These are phyloP conservation scores for Fukomys damarensis DNA, from an alignment of 2,113 vertebrate genomes.

Conservation along the genomic window DNA sequence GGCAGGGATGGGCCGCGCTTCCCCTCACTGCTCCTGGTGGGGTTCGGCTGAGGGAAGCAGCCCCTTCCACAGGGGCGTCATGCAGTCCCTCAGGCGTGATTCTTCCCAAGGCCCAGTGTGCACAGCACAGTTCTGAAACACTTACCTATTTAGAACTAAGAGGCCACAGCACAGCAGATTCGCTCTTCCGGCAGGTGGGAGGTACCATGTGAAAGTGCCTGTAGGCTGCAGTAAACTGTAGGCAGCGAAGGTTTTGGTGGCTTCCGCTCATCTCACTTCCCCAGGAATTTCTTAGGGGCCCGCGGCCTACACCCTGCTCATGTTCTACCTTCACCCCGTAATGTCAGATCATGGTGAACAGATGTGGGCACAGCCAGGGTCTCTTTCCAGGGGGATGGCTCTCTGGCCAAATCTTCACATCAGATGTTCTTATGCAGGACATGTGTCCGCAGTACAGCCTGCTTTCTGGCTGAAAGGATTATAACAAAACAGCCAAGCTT, in stretches of 20 bases:
- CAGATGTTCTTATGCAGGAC: constrained; percentile 54
- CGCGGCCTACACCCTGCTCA: constrained; percentile 7
- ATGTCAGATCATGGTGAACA: background rate
- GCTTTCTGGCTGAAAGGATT: constrained; percentile 51
- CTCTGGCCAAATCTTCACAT: constrained; percentile 49
- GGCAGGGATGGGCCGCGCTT: background rate
- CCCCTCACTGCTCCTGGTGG: rapidly evolving
- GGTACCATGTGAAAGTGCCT: background rate
- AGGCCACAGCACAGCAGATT: background rate
- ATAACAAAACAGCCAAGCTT: background rate
- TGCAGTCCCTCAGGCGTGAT: background rate
- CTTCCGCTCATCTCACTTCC: background rate
- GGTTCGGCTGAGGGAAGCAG: background rate
- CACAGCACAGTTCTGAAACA: background rate
- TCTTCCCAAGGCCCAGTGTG: background rate
- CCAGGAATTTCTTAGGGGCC: background rate
- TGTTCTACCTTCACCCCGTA: background rate
- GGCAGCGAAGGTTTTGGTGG: background rate
- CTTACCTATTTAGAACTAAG: background rate
- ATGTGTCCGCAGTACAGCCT: background rate
- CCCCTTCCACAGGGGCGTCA: rapidly evolving
- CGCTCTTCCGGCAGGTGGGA: background rate
- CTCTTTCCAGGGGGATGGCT: constrained; percentile 57
- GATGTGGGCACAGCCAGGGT: background rate
- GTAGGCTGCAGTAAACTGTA: background rate